Conservation (phyloP, 2,113 vertebrate species). For the Ornithorhynchus anatinus region DNA sequence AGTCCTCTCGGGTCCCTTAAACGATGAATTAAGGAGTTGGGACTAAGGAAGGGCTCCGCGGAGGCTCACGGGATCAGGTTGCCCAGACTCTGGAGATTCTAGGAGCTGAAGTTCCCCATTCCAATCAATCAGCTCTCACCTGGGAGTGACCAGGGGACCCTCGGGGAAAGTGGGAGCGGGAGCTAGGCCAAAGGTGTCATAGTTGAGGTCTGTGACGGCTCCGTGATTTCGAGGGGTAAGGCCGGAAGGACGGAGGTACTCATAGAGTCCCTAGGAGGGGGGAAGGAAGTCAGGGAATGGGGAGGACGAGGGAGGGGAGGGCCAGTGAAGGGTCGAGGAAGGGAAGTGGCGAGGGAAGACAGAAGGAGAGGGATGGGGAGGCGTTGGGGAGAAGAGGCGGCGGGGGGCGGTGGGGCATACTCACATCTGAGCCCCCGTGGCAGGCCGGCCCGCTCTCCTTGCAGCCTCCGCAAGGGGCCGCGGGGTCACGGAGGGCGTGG, state of each 20-base stretch:
- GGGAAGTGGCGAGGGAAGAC: background rate
- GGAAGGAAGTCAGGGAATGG: too few relatives aligned
- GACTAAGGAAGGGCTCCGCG: too few relatives aligned
- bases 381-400: too few relatives aligned
- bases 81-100: background rate
- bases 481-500: conserved; percentile 78
- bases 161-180: conserved; percentile 4
- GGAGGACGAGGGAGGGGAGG: background rate
- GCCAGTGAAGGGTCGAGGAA: background rate
- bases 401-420: background rate
- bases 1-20: too few relatives aligned
- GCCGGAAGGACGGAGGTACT: conserved; percentile 70
- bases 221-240: conserved; percentile 32
- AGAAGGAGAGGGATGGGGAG: accelerated
- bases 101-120: background rate
- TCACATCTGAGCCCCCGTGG: conserved; percentile 83
- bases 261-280: conserved; percentile 78
- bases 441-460: conserved; percentile 82
- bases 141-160: conserved; percentile 12
- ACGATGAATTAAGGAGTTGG: too few relatives aligned
- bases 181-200: conserved; percentile 70
- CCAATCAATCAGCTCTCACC: conserved; percentile 34
- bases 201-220: conserved; percentile 61
- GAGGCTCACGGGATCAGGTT: too few relatives aligned
- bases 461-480: conserved; percentile 75